These are phyloP conservation scores for Thymallus thymallus DNA, from an alignment of 2,113 vertebrate species.

Conservation along the genomic window DNA sequence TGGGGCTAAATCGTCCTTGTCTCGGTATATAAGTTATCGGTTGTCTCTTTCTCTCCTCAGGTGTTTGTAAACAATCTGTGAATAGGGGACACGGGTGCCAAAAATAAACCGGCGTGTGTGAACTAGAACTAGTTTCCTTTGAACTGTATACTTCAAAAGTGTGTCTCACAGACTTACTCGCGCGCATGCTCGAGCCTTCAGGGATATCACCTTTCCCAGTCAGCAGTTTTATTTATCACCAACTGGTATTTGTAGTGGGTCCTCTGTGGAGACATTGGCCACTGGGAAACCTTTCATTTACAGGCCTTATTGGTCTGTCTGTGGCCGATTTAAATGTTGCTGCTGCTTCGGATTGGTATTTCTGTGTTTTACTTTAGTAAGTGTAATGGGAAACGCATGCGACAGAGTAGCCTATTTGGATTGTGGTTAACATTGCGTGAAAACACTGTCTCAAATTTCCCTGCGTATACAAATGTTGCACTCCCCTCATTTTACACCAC, in stretches of 20 bases:
- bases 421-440: background rate
- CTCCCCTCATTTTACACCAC: background rate
- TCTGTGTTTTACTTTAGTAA: background rate
- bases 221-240: conserved; percentile 32
- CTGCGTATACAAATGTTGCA: background rate
- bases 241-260: conserved; percentile 15
- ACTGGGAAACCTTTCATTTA: conserved; percentile 4
- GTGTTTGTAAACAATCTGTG: conserved; percentile 38
- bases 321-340: background rate
- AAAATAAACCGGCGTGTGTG: conserved; percentile 32
- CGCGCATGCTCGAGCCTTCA: background rate
- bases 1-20: background rate
- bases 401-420: background rate
- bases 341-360: background rate
- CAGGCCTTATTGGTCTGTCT: background rate
- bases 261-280: conserved; percentile 15
- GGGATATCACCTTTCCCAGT: conserved; percentile 22
- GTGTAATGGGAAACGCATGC: background rate
- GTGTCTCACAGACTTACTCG: background rate
- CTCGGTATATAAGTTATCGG: background rate
- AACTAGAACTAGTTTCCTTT: conserved; percentile 17
- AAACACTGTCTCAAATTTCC: background rate
- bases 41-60: conserved; percentile 3
- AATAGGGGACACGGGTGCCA: conserved; percentile 16
- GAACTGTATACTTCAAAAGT: conserved; percentile 24